These are phyloP conservation scores for Eulithis testata DNA, from an alignment of 2,888 invertebrate genomes.

Conservation along the genomic window DNA sequence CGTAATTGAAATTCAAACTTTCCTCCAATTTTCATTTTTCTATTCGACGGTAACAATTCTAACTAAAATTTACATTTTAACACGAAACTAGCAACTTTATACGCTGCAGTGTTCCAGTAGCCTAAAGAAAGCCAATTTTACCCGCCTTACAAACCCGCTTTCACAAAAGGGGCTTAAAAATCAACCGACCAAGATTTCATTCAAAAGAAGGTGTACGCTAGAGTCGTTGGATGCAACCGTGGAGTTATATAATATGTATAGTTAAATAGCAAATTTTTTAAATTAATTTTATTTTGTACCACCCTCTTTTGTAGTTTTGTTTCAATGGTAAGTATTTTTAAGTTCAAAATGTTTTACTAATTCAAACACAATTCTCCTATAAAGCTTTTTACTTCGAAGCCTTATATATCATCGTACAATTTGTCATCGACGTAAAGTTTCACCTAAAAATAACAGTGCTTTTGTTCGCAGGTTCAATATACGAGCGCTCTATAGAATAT, in stretches of 20 bases:
- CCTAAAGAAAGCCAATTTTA: slow-evolving; percentile 52
- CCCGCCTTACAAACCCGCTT: slow-evolving; percentile 53
- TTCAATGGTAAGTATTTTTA: no score
- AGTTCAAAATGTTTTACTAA: no score
- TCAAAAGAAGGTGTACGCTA: slow-evolving; percentile 55
- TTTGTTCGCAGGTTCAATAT: neutral
- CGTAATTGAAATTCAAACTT: neutral
- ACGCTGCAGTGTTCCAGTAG: slow-evolving; percentile 31
- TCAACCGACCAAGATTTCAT: slow-evolving; percentile 57
- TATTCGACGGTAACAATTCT: slow-evolving; percentile 11
- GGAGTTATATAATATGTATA: slow-evolving; percentile 6
- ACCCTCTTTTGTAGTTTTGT: no score
- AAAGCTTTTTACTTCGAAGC: no score
- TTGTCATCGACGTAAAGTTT: neutral
- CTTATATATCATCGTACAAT: no score
- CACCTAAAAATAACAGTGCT: neutral
- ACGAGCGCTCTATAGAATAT: slow-evolving; percentile 1
- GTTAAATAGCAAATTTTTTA: neutral
- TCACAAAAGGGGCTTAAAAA: slow-evolving; percentile 54
- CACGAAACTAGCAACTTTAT: slow-evolving; percentile 21
- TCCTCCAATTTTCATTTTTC: slow-evolving; percentile 1
- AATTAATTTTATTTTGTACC: no score
- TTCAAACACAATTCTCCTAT: no score
- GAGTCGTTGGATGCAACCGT: slow-evolving; percentile 43
- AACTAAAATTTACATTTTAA: slow-evolving; percentile 28